These are phyloP conservation scores for Myrmecophaga tridactyla DNA, from an alignment of 2,113 vertebrate species.

Conservation along the genomic window DNA sequence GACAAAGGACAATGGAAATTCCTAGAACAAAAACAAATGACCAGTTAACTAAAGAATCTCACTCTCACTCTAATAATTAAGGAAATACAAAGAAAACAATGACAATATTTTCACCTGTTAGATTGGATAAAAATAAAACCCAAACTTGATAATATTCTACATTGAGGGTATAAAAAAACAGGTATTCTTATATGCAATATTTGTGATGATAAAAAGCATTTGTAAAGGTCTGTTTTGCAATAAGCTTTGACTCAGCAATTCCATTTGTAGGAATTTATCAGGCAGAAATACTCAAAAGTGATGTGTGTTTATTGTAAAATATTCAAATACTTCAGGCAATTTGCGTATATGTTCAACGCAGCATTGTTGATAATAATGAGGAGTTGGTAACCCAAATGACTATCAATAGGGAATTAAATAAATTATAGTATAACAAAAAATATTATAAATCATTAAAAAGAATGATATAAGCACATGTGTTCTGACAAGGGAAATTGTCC, in stretches of 20 bases:
- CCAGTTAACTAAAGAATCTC: background rate
- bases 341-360: background rate
- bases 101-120: background rate
- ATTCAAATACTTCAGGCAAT: background rate
- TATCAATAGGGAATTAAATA: background rate
- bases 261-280: constrained; percentile 8
- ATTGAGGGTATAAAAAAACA: background rate
- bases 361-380: background rate
- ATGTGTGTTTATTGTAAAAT: background rate
- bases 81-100: background rate
- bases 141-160: background rate
- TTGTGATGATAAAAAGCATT: background rate
- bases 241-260: background rate
- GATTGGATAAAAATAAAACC: background rate
- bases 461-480: background rate
- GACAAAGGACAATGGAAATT: background rate
- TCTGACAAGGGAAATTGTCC: background rate
- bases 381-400: background rate
- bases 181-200: background rate
- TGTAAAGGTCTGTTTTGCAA: background rate
- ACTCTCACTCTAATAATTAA: background rate
- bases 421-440: background rate
- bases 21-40: background rate
- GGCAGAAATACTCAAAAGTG: background rate
- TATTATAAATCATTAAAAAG: constrained; percentile 24